A percentile compares a stretch with the other conserved stretches of the same genome.
Conservation (phyloP, 2,113 vertebrate genomes). For the Panthera uncia region DNA sequence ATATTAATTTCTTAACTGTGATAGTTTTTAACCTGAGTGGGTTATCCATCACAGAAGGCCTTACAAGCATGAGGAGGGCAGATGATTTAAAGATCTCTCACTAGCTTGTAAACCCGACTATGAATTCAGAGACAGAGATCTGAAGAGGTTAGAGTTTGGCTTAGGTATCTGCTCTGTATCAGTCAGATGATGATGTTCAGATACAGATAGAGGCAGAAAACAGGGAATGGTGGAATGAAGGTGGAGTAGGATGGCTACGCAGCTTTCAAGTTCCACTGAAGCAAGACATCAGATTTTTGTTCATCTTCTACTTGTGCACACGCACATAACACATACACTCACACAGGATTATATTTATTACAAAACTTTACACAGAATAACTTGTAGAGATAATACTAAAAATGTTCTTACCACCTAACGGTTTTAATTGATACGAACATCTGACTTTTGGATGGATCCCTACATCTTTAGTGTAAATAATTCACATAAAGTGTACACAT, state of each 20-base stretch:
- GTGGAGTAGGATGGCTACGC: neutral
- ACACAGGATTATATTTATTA: neutral
- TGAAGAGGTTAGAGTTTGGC: neutral
- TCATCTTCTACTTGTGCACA: neutral
- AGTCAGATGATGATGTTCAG: neutral
- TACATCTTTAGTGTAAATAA: neutral
- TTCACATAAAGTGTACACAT: neutral
- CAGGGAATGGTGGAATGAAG: neutral
- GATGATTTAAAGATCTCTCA: neutral
- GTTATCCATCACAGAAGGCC: neutral
- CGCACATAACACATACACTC: neutral
- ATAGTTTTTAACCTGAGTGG: neutral
- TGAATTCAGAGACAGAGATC: neutral
- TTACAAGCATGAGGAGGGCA: neutral
- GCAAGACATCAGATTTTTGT: neutral
- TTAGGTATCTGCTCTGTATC: neutral
- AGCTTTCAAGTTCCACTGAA: neutral
- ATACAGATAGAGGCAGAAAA: neutral
- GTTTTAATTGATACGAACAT: neutral
- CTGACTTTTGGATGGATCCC: neutral
- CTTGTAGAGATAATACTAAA: neutral
- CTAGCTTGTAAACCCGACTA: neutral
- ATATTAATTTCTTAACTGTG: constrained; percentile 23
- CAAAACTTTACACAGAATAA: neutral
- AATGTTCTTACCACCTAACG: neutral